Evolutionary conservation across 1,140 invertebrate species (phyloP), one percentile per base, ranked within the genome.

Genomic region (Aricia agestis): DNA sequence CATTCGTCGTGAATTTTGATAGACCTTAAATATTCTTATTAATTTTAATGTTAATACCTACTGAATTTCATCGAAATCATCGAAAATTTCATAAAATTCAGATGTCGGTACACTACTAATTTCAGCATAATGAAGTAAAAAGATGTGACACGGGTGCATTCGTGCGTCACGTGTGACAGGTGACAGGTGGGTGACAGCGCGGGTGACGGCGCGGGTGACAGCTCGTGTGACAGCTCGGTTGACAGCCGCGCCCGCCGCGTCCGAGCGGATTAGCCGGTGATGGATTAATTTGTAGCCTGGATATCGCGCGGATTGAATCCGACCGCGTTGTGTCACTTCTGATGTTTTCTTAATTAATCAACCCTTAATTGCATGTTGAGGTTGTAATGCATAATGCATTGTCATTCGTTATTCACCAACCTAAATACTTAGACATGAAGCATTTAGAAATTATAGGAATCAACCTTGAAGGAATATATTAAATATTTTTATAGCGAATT

Each of bases 161-260:
- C 83, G 86, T 82, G 85, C 84, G 84, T 87, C 83, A 87, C 83
- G 82, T 83, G 74, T 89, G 86, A 87, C 84, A 74, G 59, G 73
- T 89, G 36, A 36, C 36, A 36, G 36, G 36, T 66, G 74, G 78
- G 72, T 89, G 86, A 87, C 85, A 74, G 78, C 52, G 63, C 68
- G 74, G 72, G 68, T 78, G 84, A 85, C 83, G 79, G n/a, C n/a
- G n/a, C n/a, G n/a, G 78, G 25, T 89, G 86, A 87, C 84, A 74
- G 58, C 73, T 89, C 65, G 74, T 77, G 71, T 89, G 86, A 87
- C 85, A 73, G 78, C 41, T 63, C 68, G 74, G 72, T 71, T 78
- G 84, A 85, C 83, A 80, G 78, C 72, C 68, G 63, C 74, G 78
- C 69, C 79, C 75, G 74, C 76, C 80, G 78, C 78, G 58, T 67